These are phyloP conservation scores for Desoria tigrina DNA, from an alignment of 2,888 invertebrate genomes.

Conservation along the genomic window DNA sequence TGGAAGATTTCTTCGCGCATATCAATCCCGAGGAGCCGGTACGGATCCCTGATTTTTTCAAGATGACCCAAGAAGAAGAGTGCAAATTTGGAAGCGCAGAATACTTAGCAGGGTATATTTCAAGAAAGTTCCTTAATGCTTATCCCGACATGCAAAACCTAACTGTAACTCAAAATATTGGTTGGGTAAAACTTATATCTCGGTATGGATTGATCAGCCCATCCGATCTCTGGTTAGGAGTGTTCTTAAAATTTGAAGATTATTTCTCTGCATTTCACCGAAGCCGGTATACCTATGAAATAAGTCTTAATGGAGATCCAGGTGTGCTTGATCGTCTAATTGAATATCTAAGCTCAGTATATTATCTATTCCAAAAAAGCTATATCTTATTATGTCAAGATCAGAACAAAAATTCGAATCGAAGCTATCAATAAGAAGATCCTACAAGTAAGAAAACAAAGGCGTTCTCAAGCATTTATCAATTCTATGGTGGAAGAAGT, in stretches of 20 bases:
- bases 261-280: too few relatives aligned
- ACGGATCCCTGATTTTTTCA: not conserved
- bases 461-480: too few relatives aligned
- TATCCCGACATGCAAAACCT: conserved; percentile 1
- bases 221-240: not conserved
- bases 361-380: not conserved
- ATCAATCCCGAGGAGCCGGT: not conserved
- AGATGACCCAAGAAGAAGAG: conserved; percentile 1
- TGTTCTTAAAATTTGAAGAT: too few relatives aligned
- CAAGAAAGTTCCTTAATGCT: not conserved
- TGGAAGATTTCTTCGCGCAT: not conserved
- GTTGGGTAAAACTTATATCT: conserved; percentile 13
- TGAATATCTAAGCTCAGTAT: not conserved
- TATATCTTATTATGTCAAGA: not conserved
- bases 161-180: not conserved
- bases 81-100: not conserved
- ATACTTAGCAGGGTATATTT: conserved; percentile 14
- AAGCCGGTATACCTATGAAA: too few relatives aligned
- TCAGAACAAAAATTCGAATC: conserved; percentile 12
- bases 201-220: not conserved
- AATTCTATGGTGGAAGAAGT: too few relatives aligned
- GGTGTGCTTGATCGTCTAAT: too few relatives aligned
- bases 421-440: conserved; percentile 14
- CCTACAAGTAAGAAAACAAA: too few relatives aligned
- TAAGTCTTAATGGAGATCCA: too few relatives aligned